A percentile compares a stretch with the other conserved stretches of the same genome.
Evolutionary conservation across 2,888 invertebrate species (phyloP).

Genomic region (Lepidochrysops patricia): DNA sequence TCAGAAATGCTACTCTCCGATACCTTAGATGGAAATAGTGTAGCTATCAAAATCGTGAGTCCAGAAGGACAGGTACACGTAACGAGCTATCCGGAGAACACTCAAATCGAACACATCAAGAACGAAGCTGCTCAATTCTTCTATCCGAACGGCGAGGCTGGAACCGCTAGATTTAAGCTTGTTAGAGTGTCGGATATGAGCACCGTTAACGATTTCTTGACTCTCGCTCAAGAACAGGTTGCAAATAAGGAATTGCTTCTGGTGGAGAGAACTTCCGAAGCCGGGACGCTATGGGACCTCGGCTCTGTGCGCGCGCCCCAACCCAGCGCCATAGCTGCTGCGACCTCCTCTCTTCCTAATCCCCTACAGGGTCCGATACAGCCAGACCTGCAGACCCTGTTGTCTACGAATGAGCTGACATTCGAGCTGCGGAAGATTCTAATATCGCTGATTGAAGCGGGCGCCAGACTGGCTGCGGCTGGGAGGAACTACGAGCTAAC

Average conservation of each 20-base stretch:
- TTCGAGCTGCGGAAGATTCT: conserved; percentile 57
- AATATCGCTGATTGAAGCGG: conserved; percentile 62
- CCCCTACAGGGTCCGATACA: conserved; percentile 46
- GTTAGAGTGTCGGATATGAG: conserved; percentile 52
- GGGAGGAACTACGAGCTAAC: conserved; percentile 57
- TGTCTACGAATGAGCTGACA: conserved; percentile 60
- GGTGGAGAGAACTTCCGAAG: conserved; percentile 53
- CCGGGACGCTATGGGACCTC: conserved; percentile 57
- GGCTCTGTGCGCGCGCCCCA: conserved; percentile 59
- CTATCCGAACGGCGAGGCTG: conserved; percentile 54
- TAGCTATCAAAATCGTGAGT: conserved; percentile 53
- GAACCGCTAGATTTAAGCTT: conserved; percentile 50
- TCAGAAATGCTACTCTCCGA: conserved; percentile 52
- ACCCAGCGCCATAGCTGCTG: conserved; percentile 52
- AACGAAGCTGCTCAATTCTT: conserved; percentile 54
- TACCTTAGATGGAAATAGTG: conserved; percentile 32
- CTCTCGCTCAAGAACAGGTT: conserved; percentile 52
- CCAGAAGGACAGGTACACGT: conserved; percentile 55
- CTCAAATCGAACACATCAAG: conserved; percentile 57
- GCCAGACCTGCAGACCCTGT: conserved; percentile 56
- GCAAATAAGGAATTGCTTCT: conserved; percentile 54
- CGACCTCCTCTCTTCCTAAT: conserved; percentile 51
- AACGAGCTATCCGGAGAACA: conserved; percentile 50
- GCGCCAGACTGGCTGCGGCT: conserved; percentile 56
- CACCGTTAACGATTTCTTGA: conserved; percentile 57